Base-by-base conservation (phyloP, 2,797 vertebrate species). In the Betta splendens region DNA sequence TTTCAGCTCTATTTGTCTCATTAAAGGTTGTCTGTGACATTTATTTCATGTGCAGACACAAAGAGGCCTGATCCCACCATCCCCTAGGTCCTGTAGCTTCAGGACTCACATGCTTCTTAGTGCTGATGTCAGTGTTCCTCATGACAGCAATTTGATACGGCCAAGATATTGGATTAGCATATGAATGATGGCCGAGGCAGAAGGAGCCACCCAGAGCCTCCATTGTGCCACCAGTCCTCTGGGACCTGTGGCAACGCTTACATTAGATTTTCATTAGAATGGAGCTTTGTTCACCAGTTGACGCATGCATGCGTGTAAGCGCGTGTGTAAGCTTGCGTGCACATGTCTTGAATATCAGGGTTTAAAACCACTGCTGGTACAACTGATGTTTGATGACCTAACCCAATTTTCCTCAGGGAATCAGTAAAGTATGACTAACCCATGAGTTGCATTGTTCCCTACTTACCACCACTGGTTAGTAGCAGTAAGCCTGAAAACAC, bases 191-290 rank as follows among this genome's bases (percentile, higher is more conserved):
- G 5, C 17, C 16, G 56, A 25, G 59, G 52, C 47, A 53, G 28
- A 6, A 53, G 21, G 54, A 63, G 45, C 43, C 18, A 45, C 57
- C 63, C 32, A 22, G 49, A 73, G 57, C 29, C 7, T 37, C 36
- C 18, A 53, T 77, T 79, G 71, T 81, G 57, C 29, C 7, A 37
- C 36, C 18, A 53, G 77, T 79, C 71, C 81, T 71, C 50, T 69
- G 47, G 61, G 71, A 65, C 68, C 75, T 64, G 54, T 12, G 35
- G 72, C 10, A 70, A 71, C 44, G 49, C 75, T 72, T 83, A 83
- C 83, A 81, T 75, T 78, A 74, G 51, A 70, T 85, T 77, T 81
- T 55, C 83, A 80, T 80, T 57, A 76, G 58, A 83, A 83, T 74
- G 47, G 56, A 56, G 58, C 61, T 75, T 67, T 71, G 77, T 68